These are phyloP conservation scores for Anolis sagrei DNA, from an alignment of 2,113 vertebrate species.

Conservation along the genomic window DNA sequence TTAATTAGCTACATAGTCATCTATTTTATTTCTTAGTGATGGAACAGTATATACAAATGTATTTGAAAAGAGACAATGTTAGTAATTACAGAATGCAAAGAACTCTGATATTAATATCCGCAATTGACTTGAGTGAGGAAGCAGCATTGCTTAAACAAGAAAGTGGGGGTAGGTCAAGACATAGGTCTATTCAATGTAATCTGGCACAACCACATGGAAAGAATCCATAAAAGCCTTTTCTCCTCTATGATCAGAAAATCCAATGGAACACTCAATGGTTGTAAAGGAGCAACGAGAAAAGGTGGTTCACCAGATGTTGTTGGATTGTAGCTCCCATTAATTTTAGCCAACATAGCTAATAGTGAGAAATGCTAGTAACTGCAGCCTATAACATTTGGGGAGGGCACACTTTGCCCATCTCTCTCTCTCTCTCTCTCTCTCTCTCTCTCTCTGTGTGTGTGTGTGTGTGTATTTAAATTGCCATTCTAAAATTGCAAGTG, in stretches of 20 bases:
- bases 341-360: too few species aligned
- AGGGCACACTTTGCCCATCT: too few species aligned
- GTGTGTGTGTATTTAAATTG: too few species aligned
- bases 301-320: too few species aligned
- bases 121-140: neutral
- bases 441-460: too few species aligned
- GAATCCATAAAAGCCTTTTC: neutral
- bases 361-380: too few species aligned
- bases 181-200: neutral
- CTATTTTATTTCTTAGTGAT: too few species aligned
- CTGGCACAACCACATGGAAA: neutral
- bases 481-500: constrained; percentile 21
- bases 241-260: neutral
- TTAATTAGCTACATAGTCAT: too few species aligned
- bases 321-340: too few species aligned
- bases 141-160: neutral
- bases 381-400: too few species aligned
- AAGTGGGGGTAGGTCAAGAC: neutral
- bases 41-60: neutral
- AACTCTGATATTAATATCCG: neutral
- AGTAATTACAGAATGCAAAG: neutral
- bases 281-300: too few species aligned
- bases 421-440: too few species aligned
- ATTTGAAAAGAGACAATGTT: neutral
- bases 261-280: neutral